Percentiles rank a stretch among this genome's conserved stretches.
Evolutionary conservation across 2,888 invertebrate genomes (phyloP).

Genomic region (Noctua pronuba): DNA sequence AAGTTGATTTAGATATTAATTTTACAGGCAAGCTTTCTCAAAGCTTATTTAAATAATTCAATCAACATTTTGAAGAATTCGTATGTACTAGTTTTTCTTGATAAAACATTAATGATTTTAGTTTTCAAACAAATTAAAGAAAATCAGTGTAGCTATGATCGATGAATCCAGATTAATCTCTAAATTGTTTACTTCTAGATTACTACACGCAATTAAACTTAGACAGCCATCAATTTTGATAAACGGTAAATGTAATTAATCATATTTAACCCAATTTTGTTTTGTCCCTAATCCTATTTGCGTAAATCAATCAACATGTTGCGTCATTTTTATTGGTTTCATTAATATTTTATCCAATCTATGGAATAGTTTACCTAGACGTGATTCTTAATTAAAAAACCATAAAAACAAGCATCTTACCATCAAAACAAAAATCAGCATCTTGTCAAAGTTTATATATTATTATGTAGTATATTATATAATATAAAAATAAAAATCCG

Average conservation of each 20-base stretch:
- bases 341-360: background rate
- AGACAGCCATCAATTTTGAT: slow-evolving; percentile 17
- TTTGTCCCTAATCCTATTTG: background rate
- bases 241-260: background rate
- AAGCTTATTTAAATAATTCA: background rate
- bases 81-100: background rate
- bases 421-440: slow-evolving; percentile 73
- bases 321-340: background rate
- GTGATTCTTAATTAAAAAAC: background rate
- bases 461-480: slow-evolving; percentile 29
- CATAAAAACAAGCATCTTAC: slow-evolving; percentile 62
- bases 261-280: slow-evolving; percentile 11
- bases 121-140: background rate
- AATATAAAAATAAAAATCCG: slow-evolving; percentile 53
- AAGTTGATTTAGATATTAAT: background rate
- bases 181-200: background rate
- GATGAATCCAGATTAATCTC: background rate
- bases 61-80: background rate
- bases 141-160: background rate
- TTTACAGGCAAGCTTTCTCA: background rate
- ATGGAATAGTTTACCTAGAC: background rate
- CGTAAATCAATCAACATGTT: background rate
- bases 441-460: slow-evolving; percentile 63
- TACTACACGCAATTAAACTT: background rate
- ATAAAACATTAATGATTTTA: background rate